Percentiles rank a stretch among this genome's conserved stretches.
Conservation (phyloP, 2,113 vertebrate species). For the Rhea americana region DNA sequence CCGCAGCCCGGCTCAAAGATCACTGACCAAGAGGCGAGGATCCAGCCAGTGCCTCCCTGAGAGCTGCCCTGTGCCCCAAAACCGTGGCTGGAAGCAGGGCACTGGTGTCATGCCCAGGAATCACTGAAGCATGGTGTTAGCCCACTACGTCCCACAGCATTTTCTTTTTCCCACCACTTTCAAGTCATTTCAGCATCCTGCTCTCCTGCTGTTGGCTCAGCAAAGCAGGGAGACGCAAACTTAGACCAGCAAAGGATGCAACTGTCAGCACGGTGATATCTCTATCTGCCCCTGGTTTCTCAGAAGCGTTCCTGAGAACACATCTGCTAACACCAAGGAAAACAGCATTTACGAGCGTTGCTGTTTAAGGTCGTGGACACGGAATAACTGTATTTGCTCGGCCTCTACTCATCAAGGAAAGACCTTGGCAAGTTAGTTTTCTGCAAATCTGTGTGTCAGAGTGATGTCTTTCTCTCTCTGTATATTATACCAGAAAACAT, state of each 20-base stretch:
- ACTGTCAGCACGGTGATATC: not conserved
- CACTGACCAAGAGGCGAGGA: rapidly evolving
- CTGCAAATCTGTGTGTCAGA: not conserved
- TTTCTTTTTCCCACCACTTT: not conserved
- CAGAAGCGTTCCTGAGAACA: not conserved
- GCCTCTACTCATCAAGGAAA: not conserved
- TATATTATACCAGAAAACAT: not conserved
- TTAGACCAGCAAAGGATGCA: not conserved
- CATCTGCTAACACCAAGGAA: not conserved
- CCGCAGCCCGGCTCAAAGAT: not conserved
- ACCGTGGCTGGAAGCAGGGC: not conserved
- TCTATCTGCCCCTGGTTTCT: not conserved
- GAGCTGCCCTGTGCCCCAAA: not conserved
- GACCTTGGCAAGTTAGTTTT: not conserved
- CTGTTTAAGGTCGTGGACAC: not conserved
- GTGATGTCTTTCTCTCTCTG: not conserved
- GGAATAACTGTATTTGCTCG: not conserved
- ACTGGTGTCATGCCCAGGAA: not conserved
- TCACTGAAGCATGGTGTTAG: not conserved
- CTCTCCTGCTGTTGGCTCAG: not conserved
- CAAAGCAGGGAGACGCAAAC: not conserved
- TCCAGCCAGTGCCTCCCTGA: not conserved
- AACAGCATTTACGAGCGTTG: not conserved
- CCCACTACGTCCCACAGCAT: not conserved
- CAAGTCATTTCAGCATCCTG: not conserved